Evolutionary conservation across 2,888 invertebrate genomes (phyloP).

Genomic region (Noctua janthina): DNA sequence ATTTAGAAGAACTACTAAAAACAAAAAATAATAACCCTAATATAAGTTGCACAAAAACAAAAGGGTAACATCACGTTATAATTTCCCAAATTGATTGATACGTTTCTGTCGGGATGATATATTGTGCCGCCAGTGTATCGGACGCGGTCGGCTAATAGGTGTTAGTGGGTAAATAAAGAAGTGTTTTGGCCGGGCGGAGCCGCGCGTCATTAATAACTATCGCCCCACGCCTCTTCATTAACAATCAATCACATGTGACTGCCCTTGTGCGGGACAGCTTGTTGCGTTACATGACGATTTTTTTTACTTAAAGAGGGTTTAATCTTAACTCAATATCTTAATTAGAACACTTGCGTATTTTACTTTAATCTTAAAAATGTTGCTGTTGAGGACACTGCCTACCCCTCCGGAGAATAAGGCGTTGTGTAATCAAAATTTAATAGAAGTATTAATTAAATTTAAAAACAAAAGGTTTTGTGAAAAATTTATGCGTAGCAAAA

Average conservation of each 20-base stretch:
- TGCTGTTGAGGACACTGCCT: neutral
- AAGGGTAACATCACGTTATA: conserved; percentile 81
- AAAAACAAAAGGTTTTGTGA: neutral
- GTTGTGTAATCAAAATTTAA: neutral
- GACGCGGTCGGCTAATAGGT: conserved; percentile 85
- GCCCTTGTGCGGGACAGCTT: conserved; percentile 77
- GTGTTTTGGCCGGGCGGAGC: conserved; percentile 80
- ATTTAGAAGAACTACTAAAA: neutral
- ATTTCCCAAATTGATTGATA: conserved; percentile 88
- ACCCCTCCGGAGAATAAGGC: neutral
- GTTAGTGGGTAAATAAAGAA: conserved; percentile 88
- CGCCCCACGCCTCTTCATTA: conserved; percentile 87
- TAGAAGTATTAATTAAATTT: neutral
- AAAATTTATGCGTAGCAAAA: conserved; percentile 23
- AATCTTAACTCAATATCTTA: conserved; percentile 24
- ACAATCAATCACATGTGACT: conserved; percentile 87
- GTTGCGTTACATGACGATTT: conserved; percentile 66
- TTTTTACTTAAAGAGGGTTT: conserved; percentile 49
- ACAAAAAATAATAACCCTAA: conserved; percentile 8
- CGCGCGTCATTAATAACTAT: conserved; percentile 88
- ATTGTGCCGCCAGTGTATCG: conserved; percentile 80
- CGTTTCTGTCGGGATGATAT: conserved; percentile 83
- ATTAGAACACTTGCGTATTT: neutral
- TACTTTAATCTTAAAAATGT: neutral
- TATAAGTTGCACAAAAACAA: conserved; percentile 64